These are phyloP conservation scores for Aldabrachelys gigantea DNA, from an alignment of 2,113 vertebrate genomes.

Conservation along the genomic window DNA sequence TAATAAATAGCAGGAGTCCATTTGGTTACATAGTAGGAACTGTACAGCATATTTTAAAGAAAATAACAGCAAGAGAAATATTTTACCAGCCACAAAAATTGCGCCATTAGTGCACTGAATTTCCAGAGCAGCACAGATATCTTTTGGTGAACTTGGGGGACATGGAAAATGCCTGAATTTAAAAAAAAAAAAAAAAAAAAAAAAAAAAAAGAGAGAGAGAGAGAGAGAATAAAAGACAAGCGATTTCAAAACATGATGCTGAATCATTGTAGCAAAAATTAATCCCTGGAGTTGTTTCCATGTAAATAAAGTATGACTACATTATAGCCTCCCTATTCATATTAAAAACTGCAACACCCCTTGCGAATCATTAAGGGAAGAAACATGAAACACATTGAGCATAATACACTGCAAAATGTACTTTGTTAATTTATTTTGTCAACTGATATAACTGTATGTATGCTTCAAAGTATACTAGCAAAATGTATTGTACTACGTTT, in stretches of 20 bases:
- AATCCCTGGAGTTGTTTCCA: neutral
- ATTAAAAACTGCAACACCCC: neutral
- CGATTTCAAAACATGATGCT: neutral
- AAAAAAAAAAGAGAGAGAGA: conserved; percentile 1
- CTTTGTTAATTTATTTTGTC: neutral
- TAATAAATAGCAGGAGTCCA: conserved; percentile 1
- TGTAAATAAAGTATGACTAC: neutral
- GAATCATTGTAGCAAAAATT: conserved; percentile 11
- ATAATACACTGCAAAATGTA: neutral
- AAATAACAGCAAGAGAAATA: conserved; percentile 19
- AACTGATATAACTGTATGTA: rapidly evolving
- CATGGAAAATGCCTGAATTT: conserved; percentile 85
- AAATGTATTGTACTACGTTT: neutral
- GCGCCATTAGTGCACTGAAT: conserved; percentile 90
- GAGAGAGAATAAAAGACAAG: conserved; percentile 14
- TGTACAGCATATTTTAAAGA: neutral
- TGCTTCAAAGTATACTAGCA: neutral
- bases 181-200: conserved; percentile 26
- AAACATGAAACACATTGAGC: neutral
- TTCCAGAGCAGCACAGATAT: conserved; percentile 82
- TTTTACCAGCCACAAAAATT: conserved; percentile 92
- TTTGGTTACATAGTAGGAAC: neutral
- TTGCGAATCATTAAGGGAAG: neutral
- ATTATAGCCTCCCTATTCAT: neutral
- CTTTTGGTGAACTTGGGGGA: conserved; percentile 82